These are phyloP conservation scores for Mobula hypostoma DNA, from an alignment of 2,113 vertebrate species.

Conservation along the genomic window DNA sequence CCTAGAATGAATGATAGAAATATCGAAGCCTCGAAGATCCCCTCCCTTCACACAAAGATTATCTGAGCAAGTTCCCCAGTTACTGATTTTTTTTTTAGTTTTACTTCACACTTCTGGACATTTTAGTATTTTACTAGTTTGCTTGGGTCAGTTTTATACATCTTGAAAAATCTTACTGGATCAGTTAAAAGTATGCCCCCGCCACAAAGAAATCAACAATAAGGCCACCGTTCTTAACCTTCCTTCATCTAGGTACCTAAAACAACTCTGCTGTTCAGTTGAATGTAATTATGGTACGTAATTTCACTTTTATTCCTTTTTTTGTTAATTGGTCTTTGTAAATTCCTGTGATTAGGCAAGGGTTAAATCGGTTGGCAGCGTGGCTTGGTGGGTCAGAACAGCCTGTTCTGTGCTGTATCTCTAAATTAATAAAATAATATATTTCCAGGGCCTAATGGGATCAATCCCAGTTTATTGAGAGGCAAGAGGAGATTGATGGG, in stretches of 20 bases:
- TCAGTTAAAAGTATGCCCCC: neutral
- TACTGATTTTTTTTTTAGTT: neutral
- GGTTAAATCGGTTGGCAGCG: no score
- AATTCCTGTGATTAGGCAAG: no score
- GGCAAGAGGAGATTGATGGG: no score
- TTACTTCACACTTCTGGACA: neutral
- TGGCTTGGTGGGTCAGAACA: no score
- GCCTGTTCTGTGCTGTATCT: no score
- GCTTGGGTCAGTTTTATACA: neutral
- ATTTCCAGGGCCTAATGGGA: no score
- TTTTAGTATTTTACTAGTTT: neutral
- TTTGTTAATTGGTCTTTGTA: neutral
- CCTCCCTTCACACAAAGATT: no score
- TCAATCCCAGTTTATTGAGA: no score
- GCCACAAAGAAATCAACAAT: neutral
- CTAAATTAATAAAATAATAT: no score
- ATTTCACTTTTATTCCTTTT: neutral
- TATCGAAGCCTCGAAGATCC: no score
- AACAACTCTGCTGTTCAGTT: neutral
- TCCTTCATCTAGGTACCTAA: neutral
- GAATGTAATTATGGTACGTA: neutral
- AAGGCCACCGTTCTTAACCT: neutral
- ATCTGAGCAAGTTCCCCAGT: neutral
- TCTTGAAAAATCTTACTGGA: neutral
- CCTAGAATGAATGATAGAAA: no score